Evolutionary conservation across 2,113 vertebrate genomes (phyloP).

Genomic region (Artemisiospiza belli): DNA sequence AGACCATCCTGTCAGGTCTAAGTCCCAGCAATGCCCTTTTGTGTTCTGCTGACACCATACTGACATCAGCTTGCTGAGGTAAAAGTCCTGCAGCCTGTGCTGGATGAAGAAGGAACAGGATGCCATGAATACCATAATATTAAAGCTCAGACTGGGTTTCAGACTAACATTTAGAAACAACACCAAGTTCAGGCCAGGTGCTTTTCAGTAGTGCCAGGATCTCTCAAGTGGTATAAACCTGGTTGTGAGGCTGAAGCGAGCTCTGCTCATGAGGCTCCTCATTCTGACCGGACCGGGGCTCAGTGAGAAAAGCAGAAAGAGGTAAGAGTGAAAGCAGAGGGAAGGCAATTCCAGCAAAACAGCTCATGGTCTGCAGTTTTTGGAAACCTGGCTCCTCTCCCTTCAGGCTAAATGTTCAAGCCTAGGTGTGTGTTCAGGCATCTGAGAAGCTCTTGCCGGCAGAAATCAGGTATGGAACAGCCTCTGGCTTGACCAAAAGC

Average conservation of each 20-base stretch:
- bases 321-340: not conserved
- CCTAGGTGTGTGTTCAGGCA: not conserved
- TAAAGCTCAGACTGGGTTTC: not conserved
- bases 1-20: not conserved
- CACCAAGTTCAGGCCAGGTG: not conserved
- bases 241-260: not conserved
- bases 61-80: not conserved
- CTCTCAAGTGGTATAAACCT: not conserved
- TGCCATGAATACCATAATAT: not conserved
- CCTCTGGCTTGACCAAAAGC: not conserved
- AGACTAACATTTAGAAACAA: not conserved
- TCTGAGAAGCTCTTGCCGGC: not conserved
- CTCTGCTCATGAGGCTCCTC: not conserved
- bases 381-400: not conserved
- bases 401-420: not conserved
- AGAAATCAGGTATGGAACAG: not conserved
- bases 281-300: fast-evolving
- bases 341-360: not conserved
- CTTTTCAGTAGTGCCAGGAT: not conserved
- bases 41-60: not conserved
- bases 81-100: not conserved
- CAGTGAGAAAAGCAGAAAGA: not conserved
- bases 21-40: not conserved
- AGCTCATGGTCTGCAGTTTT: not conserved
- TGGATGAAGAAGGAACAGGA: not conserved